Base-by-base conservation (phyloP, 2,888 invertebrate species). In the Oxytorus armatus region DNA sequence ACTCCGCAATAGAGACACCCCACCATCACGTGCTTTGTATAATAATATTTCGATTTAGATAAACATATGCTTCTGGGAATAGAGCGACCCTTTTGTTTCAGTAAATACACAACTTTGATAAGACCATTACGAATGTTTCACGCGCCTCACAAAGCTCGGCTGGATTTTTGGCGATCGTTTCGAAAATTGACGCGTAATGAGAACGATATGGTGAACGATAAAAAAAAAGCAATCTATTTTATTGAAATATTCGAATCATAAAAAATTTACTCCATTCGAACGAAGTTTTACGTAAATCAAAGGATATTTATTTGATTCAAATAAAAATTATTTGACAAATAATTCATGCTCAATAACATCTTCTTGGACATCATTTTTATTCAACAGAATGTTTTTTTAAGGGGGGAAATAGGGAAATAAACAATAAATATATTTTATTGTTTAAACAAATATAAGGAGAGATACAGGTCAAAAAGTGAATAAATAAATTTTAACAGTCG, bases 81-180 rank as follows among this genome's bases (percentile, higher is more conserved):
- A n/a, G 49, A 18, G n/a, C 51, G 11, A 18, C 39, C 4, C 3
- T 23, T 21, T 51, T 11, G 18, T 44, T 39, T 23, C 49, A 21
- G 33, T 47, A 59, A 44, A 70, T 59, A 59, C 23, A n/a, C 21
- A 21, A 23, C 7, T 1, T 59, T 49, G 70, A 47, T 70, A 59
- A 59, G 33, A 3, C 16, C 8, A 36, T 44, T 18, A 16, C 16
- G 33, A 21, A 65, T 21, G 23, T 44, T 11, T 0, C 8, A 5
- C 44, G 14, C n/a, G 0, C 36, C 14, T 33, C 33, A 11, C 33
- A 21, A n/a, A n/a, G n/a, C n/a, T 70, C 8, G 16, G 10, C 44
- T 33, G 8, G 29, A 23, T 55, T 10, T 36, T 47, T 21, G 3
- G 18, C 49, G 74, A 47, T 7, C 29, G 3, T 21, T 53, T 51